Percentiles rank a stretch among this genome's conserved stretches.
phyloP scores from a whole-genome alignment of 2,888 invertebrate genomes.

The Sepioteuthis lessoniana region DNA sequence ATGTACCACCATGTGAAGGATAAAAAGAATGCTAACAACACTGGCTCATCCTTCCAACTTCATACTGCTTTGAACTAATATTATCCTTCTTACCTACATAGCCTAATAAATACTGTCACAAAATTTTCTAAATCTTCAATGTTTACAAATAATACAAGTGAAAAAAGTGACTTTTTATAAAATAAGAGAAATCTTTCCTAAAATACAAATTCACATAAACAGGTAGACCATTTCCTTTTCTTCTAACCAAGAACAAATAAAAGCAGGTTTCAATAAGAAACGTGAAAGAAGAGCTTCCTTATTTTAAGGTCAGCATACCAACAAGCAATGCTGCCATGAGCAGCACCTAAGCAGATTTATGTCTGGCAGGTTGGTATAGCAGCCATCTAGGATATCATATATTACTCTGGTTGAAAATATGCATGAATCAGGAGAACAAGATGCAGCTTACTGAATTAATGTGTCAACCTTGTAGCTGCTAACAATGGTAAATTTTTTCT shows the following conservation, averaged over 20 bases:
- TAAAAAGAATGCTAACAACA: too few species aligned
- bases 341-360: background rate
- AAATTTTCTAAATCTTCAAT: too few species aligned
- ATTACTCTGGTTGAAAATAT: background rate
- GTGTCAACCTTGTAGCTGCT: background rate
- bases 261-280: background rate
- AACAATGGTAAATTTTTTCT: background rate
- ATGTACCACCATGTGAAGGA: too few species aligned
- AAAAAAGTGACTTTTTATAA: too few species aligned
- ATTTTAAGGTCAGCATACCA: slow-evolving; percentile 1
- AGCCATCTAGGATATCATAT: background rate
- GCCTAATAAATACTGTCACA: too few species aligned
- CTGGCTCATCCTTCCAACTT: too few species aligned
- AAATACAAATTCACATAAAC: too few species aligned
- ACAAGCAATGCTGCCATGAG: background rate
- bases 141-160: too few species aligned
- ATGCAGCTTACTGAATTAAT: background rate
- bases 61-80: too few species aligned
- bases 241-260: background rate
- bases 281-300: background rate
- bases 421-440: background rate
- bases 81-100: too few species aligned
- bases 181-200: too few species aligned
- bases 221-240: background rate
- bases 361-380: background rate